These are phyloP conservation scores for Ferdinandea cuprea DNA, from an alignment of 2,888 invertebrate genomes.

Conservation along the genomic window DNA sequence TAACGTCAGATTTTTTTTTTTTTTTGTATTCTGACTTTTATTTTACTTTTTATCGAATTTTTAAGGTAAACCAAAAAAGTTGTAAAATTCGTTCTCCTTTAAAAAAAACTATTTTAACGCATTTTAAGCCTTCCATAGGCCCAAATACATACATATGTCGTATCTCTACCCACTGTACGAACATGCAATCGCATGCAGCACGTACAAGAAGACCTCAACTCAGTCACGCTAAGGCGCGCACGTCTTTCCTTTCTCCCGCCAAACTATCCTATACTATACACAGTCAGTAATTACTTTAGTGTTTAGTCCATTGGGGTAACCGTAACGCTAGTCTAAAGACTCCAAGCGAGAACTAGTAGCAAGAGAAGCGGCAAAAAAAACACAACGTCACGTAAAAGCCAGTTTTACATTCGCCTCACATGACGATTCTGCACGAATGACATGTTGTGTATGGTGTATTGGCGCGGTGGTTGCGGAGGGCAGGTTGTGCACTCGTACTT, in stretches of 20 bases:
- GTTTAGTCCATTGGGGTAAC: slow-evolving; percentile 30
- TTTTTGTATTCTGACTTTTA: too few relatives aligned
- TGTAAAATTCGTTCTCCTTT: background rate
- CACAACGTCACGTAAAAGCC: slow-evolving; percentile 57
- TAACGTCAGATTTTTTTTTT: background rate
- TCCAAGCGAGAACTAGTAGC: slow-evolving; percentile 32
- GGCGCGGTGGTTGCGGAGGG: background rate
- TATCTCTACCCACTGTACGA: background rate
- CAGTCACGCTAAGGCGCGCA: slow-evolving; percentile 54
- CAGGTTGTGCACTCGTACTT: slow-evolving; percentile 13
- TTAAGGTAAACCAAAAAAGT: too few relatives aligned
- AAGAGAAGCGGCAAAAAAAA: slow-evolving; percentile 38
- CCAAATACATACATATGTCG: background rate
- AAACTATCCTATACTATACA: background rate
- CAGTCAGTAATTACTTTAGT: slow-evolving; percentile 40
- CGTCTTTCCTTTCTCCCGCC: slow-evolving; percentile 21
- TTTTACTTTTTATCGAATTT: too few relatives aligned
- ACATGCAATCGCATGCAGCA: slow-evolving; percentile 32
- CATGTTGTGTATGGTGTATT: slow-evolving; percentile 43
- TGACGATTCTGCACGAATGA: slow-evolving; percentile 61
- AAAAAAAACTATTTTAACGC: slow-evolving; percentile 3
- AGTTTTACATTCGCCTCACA: slow-evolving; percentile 65
- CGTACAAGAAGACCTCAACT: slow-evolving; percentile 46
- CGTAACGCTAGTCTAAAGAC: slow-evolving; percentile 23
- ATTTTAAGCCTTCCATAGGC: background rate